Percentiles rank a stretch among this genome's conserved stretches.
Conservation (phyloP, 2,113 vertebrate species). For the Sardina pilchardus region DNA sequence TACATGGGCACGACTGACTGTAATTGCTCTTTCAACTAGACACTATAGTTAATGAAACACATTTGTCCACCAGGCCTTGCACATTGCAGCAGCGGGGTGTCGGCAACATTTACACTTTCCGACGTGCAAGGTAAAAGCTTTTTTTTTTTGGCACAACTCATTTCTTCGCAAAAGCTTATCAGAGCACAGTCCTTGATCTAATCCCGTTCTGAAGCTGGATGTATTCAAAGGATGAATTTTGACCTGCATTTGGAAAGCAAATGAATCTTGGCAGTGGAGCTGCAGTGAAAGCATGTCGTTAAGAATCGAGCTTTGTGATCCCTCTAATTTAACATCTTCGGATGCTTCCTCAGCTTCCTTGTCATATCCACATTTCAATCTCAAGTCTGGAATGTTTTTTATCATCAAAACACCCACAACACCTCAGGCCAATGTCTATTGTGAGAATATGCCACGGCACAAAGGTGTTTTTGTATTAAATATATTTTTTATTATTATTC, state of each 20-base stretch:
- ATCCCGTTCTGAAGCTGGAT: background rate
- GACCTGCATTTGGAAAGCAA: background rate
- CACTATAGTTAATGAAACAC: background rate
- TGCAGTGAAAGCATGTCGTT: background rate
- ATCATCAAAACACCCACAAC: slow-evolving; percentile 6
- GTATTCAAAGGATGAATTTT: background rate
- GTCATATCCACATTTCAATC: background rate
- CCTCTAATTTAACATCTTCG: background rate
- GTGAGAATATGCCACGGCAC: background rate
- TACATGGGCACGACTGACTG: background rate
- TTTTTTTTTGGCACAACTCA: background rate
- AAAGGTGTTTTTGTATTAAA: background rate
- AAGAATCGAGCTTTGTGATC: background rate
- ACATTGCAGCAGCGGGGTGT: background rate
- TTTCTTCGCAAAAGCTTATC: slow-evolving; percentile 1
- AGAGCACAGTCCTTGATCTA: background rate
- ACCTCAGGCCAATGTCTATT: background rate
- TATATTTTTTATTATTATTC: background rate
- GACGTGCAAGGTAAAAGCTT: background rate
- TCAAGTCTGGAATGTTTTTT: background rate
- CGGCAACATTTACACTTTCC: background rate
- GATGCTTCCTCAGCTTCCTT: background rate
- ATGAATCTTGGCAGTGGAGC: background rate
- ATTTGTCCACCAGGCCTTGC: background rate
- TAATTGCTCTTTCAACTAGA: slow-evolving; percentile 2